phyloP scores from a whole-genome alignment of 2,113 vertebrate genomes.

The Hylia prasina region DNA sequence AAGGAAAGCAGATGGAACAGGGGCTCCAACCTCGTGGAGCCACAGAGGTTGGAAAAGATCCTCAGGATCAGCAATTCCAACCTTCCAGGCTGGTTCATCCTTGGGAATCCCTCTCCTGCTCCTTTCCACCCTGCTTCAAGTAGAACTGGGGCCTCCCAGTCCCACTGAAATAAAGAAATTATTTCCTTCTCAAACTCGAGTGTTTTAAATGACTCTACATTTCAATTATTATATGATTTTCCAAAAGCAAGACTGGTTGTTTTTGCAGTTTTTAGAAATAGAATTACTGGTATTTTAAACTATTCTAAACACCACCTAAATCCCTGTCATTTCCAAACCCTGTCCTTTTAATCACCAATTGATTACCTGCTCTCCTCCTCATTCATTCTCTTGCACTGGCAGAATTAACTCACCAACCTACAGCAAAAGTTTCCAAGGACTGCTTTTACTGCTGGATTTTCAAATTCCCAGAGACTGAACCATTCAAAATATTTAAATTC shows the following conservation, averaged over 20 bases:
- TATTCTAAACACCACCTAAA: background rate
- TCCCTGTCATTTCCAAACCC: background rate
- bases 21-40: background rate
- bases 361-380: background rate
- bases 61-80: background rate
- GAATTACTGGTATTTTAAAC: background rate
- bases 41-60: background rate
- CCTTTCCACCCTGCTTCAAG: background rate
- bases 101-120: background rate
- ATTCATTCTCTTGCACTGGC: background rate
- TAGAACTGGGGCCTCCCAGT: background rate
- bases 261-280: background rate
- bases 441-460: background rate
- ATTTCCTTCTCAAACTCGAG: background rate
- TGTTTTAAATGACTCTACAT: rapidly evolving
- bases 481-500: background rate
- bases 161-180: rapidly evolving
- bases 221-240: background rate
- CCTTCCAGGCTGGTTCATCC: background rate
- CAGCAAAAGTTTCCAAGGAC: background rate
- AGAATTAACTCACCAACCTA: background rate
- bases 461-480: background rate
- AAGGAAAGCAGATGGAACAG: constrained; percentile 13
- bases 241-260: background rate
- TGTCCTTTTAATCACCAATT: background rate